Evolutionary conservation across 2,797 vertebrate species (phyloP).

Genomic region (Coreius guichenoti): DNA sequence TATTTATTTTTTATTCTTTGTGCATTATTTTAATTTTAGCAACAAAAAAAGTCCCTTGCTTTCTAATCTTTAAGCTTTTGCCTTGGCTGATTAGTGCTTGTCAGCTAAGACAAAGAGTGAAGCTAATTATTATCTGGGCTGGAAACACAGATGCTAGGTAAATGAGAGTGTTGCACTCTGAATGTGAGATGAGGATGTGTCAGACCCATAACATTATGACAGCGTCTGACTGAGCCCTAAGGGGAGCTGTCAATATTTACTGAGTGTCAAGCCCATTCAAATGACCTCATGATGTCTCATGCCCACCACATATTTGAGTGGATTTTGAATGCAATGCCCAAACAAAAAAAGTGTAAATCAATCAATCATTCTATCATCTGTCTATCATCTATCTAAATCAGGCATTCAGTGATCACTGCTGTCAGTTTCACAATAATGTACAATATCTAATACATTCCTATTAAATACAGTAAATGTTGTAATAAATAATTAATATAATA

Average conservation of each 20-base stretch:
- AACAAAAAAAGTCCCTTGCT: neutral
- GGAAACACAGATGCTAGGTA: slow-evolving; percentile 27
- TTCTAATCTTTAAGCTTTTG: slow-evolving; percentile 9
- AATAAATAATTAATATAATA: no score
- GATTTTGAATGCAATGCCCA: neutral
- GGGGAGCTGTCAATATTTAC: slow-evolving; percentile 20
- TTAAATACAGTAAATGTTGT: no score
- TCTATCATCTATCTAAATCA: no score
- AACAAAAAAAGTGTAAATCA: neutral
- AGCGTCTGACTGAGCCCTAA: slow-evolving; percentile 9
- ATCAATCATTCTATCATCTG: no score
- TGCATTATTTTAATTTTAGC: neutral
- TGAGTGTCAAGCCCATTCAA: neutral
- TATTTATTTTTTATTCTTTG: neutral
- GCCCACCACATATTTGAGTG: neutral
- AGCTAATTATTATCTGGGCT: slow-evolving; percentile 9
- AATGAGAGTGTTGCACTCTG: neutral
- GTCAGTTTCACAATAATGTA: no score
- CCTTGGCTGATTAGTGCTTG: neutral
- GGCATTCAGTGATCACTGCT: no score
- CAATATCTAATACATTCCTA: no score
- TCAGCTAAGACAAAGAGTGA: neutral
- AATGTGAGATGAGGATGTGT: slow-evolving; percentile 25
- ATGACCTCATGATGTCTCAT: neutral
- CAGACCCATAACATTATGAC: neutral